Conservation (phyloP, 2,888 invertebrate species). For the Hecatera dysodea region DNA sequence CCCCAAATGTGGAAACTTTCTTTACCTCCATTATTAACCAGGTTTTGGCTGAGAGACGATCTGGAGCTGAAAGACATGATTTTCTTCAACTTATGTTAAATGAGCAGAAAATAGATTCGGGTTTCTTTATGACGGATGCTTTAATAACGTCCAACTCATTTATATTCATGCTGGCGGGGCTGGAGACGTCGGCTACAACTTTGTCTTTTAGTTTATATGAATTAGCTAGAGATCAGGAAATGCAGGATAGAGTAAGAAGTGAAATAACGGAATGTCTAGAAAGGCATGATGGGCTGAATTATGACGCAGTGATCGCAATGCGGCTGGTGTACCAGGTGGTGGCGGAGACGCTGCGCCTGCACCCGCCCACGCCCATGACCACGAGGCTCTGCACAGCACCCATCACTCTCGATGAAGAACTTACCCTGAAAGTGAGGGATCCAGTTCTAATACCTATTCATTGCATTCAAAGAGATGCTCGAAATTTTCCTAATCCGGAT, state of each 20-base stretch:
- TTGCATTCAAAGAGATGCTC: conserved; percentile 84
- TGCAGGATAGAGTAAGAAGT: conserved; percentile 80
- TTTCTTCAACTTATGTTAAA: conserved; percentile 88
- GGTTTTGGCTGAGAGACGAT: conserved; percentile 83
- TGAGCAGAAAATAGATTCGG: conserved; percentile 81
- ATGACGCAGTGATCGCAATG: conserved; percentile 85
- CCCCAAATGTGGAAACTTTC: conserved; percentile 84
- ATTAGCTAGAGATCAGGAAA: conserved; percentile 81
- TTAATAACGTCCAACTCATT: conserved; percentile 89
- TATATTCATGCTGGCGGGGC: conserved; percentile 88
- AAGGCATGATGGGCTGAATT: conserved; percentile 79
- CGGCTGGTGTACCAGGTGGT: conserved; percentile 78
- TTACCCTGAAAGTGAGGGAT: conserved; percentile 80
- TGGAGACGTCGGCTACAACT: conserved; percentile 86
- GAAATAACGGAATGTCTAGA: conserved; percentile 82
- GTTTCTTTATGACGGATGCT: conserved; percentile 85
- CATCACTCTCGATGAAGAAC: conserved; percentile 78
- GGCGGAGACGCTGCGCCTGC: conserved; percentile 83
- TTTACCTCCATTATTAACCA: conserved; percentile 84
- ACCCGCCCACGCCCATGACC: conserved; percentile 86
- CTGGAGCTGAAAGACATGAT: conserved; percentile 80
- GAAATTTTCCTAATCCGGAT: conserved; percentile 83
- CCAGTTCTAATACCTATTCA: conserved; percentile 84
- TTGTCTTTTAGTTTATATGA: conserved; percentile 87
- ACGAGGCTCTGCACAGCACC: conserved; percentile 85